Evolutionary conservation across 2,797 vertebrate genomes (phyloP).

Genomic region (Anguilla marmorata): DNA sequence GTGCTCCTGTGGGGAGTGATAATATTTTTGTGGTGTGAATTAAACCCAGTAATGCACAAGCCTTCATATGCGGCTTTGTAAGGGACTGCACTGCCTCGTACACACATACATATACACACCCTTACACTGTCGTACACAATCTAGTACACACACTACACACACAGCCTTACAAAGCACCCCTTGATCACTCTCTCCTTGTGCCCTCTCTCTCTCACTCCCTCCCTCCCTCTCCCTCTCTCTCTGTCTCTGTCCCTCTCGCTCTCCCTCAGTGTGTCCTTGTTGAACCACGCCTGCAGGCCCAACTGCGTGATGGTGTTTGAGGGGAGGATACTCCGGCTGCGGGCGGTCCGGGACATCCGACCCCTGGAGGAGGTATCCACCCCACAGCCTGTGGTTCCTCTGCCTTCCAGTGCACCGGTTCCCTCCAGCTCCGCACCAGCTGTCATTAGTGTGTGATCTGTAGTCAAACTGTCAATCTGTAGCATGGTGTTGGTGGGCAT

Average conservation of each 20-base stretch:
- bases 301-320: constrained; percentile 92
- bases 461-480: no score
- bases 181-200: neutral
- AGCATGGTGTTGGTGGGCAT: no score
- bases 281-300: constrained; percentile 95
- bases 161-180: neutral
- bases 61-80: neutral
- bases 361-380: constrained; percentile 86
- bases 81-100: neutral
- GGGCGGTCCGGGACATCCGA: constrained; percentile 78
- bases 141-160: neutral
- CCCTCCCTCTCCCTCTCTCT: constrained; percentile 21
- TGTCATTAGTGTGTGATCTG: neutral
- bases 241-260: constrained; percentile 39
- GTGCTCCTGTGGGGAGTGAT: neutral
- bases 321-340: constrained; percentile 80
- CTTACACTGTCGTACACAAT: neutral
- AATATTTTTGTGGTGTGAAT: constrained; percentile 21
- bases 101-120: neutral
- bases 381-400: constrained; percentile 50
- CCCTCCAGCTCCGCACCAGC: neutral
- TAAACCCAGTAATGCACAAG: neutral
- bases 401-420: neutral
- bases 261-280: constrained; percentile 83
- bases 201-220: constrained; percentile 9